Percentiles rank a stretch among this genome's conserved stretches.
Evolutionary conservation across 1,140 invertebrate genomes (phyloP).

Genomic region (Drosophila mauritiana): DNA sequence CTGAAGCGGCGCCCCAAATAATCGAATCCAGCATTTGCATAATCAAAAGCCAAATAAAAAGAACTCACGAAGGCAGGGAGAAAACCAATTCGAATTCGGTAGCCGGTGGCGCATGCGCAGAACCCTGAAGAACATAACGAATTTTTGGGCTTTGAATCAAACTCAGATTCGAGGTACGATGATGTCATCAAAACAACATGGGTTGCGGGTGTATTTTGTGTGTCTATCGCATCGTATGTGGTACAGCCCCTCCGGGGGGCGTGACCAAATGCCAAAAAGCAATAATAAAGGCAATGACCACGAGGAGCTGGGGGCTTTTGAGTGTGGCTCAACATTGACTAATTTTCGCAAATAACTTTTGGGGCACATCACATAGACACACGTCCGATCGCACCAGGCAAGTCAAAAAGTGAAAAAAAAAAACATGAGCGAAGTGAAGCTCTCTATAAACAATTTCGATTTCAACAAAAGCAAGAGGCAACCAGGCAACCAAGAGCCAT

Average conservation of each 20-base stretch:
- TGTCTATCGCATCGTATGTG: neutral
- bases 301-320: constrained; percentile 4
- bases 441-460: constrained; percentile 58
- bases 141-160: constrained; percentile 48
- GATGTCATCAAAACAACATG: constrained; percentile 64
- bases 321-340: constrained; percentile 59
- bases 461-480: constrained; percentile 56
- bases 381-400: constrained; percentile 16
- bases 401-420: neutral
- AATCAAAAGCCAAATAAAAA: constrained; percentile 29
- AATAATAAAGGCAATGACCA: constrained; percentile 38
- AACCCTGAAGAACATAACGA: constrained; percentile 40
- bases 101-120: constrained; percentile 74
- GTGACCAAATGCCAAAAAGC: constrained; percentile 50
- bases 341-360: constrained; percentile 79
- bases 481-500: constrained; percentile 35
- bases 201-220: constrained; percentile 46
- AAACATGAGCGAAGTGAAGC: constrained; percentile 28
- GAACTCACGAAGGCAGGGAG: constrained; percentile 27
- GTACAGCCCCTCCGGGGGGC: constrained; percentile 41
- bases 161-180: constrained; percentile 28
- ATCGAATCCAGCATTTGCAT: constrained; percentile 45
- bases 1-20: constrained; percentile 46
- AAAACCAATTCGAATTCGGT: constrained; percentile 45
- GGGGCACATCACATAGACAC: constrained; percentile 50